Evolutionary conservation across 2,888 invertebrate species (phyloP).

Genomic region (Xanthostigma xanthostigma): DNA sequence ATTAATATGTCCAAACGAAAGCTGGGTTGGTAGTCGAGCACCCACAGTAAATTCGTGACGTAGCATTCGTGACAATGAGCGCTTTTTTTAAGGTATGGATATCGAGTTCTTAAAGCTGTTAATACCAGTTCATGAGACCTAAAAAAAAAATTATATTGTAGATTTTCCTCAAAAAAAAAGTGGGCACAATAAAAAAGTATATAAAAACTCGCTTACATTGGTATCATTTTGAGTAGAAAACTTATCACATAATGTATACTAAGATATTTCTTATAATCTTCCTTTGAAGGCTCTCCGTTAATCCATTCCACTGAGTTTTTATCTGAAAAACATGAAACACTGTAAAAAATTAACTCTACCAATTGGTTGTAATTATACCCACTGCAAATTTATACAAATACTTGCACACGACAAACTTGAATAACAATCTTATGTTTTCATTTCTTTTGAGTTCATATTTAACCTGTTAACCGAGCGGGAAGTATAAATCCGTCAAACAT

Average conservation of each 20-base stretch:
- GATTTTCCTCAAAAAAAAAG: conserved; percentile 1
- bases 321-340: conserved; percentile 17
- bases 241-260: conserved; percentile 40
- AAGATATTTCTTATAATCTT: conserved; percentile 38
- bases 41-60: conserved; percentile 60
- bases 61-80: conserved; percentile 57
- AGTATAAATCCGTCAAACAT: too few relatives aligned
- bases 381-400: neutral
- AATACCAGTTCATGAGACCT: conserved; percentile 59
- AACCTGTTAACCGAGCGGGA: too few relatives aligned
- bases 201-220: conserved; percentile 34
- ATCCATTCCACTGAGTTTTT: conserved; percentile 39
- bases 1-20: conserved; percentile 53
- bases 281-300: conserved; percentile 39
- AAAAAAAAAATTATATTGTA: conserved; percentile 17
- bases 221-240: conserved; percentile 33
- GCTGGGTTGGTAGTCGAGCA: conserved; percentile 58
- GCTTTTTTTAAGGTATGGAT: conserved; percentile 62
- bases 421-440: too few relatives aligned
- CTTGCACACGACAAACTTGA: too few relatives aligned
- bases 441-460: too few relatives aligned
- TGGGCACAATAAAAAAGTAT: conserved; percentile 5
- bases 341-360: neutral
- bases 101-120: conserved; percentile 44
- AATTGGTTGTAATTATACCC: neutral